phyloP scores from a whole-genome alignment of 2,797 vertebrate species.

The Poecilia gillii region DNA sequence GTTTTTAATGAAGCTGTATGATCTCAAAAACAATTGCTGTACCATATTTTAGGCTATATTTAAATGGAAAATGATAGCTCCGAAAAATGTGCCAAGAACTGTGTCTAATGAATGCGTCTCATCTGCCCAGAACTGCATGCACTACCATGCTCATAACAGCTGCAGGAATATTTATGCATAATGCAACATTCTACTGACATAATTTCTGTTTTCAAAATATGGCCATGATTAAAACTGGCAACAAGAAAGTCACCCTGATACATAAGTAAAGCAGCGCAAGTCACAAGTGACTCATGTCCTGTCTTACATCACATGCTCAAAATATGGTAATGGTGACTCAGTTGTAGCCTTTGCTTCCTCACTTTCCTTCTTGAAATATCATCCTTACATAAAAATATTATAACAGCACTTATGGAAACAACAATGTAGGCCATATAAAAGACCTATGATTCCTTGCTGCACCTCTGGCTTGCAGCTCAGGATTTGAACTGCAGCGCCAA shows the following conservation, averaged over 20 bases:
- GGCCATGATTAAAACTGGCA: conserved; percentile 46
- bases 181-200: conserved; percentile 13
- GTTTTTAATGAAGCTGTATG: background rate
- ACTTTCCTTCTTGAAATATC: background rate
- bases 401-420: background rate
- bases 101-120: background rate
- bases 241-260: conserved; percentile 13
- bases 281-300: conserved; percentile 5
- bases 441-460: background rate
- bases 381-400: conserved; percentile 4
- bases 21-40: background rate
- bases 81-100: background rate
- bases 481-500: background rate
- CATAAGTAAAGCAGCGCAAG: conserved; percentile 1
- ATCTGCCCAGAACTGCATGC: background rate
- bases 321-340: conserved; percentile 2
- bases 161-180: conserved; percentile 1
- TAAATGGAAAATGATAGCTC: background rate
- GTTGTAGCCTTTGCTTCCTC: background rate
- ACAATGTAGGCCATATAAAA: background rate
- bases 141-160: background rate
- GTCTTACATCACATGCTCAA: conserved; percentile 5
- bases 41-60: background rate
- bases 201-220: conserved; percentile 37
- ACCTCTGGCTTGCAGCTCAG: background rate